phyloP scores from a whole-genome alignment of 2,888 invertebrate genomes.

The Melanostoma mellinum region DNA sequence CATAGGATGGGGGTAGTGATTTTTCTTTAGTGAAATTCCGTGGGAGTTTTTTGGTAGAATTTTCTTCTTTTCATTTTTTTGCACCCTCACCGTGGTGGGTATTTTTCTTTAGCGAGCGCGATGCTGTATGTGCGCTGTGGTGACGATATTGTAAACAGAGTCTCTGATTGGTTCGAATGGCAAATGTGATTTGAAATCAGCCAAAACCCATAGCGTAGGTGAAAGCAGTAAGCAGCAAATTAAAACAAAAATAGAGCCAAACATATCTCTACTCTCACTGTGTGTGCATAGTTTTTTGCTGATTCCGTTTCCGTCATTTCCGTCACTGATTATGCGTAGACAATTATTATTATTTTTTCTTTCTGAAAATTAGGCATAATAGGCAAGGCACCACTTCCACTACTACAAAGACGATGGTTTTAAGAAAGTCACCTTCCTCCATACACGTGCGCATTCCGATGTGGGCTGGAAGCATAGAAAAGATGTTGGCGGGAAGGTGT shows the following conservation, averaged over 20 bases:
- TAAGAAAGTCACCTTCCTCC: conserved; percentile 37
- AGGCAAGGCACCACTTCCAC: no score
- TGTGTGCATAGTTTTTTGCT: conserved; percentile 42
- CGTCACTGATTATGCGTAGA: conserved; percentile 60
- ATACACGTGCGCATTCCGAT: conserved; percentile 44
- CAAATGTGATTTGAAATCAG: conserved; percentile 45
- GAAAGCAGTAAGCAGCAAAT: conserved; percentile 24
- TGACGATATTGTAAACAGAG: conserved; percentile 67
- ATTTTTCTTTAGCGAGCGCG: conserved; percentile 60
- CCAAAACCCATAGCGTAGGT: conserved; percentile 19
- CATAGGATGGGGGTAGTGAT: conserved; percentile 33
- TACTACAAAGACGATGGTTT: not conserved
- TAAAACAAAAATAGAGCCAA: not conserved
- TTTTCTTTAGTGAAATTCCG: conserved; percentile 47
- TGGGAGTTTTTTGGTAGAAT: conserved; percentile 28
- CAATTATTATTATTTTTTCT: conserved; percentile 53
- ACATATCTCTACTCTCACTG: conserved; percentile 9
- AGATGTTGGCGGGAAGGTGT: conserved; percentile 37
- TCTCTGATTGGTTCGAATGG: conserved; percentile 69
- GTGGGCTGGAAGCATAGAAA: conserved; percentile 22
- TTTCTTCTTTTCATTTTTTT: conserved; percentile 13
- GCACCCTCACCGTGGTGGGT: conserved; percentile 51
- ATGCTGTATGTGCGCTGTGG: conserved; percentile 60
- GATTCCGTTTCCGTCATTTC: conserved; percentile 29
- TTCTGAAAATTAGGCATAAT: conserved; percentile 47